Conservation (phyloP, 2,888 invertebrate species). For the Apotomis betuletana region DNA sequence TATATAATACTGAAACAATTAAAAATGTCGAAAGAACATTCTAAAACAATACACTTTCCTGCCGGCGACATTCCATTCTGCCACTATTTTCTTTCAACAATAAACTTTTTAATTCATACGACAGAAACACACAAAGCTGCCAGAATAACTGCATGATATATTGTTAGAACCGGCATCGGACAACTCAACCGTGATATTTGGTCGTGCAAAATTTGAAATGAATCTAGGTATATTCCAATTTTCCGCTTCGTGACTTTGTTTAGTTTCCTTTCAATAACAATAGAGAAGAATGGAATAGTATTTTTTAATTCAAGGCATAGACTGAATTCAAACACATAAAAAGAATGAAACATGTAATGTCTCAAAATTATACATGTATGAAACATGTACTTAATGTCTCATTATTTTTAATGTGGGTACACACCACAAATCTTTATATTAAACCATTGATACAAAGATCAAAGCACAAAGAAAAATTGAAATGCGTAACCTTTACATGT, state of each 20-base stretch:
- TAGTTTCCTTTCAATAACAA: constrained; percentile 49
- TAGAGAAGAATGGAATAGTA: neutral
- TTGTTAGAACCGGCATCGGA: constrained; percentile 60
- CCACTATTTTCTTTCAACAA: constrained; percentile 28
- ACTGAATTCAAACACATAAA: no score
- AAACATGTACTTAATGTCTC: no score
- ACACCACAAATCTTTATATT: no score
- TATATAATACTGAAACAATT: neutral
- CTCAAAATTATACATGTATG: no score
- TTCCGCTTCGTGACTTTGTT: constrained; percentile 60
- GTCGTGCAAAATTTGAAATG: constrained; percentile 62
- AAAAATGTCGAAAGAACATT: neutral
- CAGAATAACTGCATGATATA: constrained; percentile 72
- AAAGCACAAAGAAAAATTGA: no score
- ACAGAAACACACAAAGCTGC: constrained; percentile 69
- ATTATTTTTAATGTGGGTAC: no score
- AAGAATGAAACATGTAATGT: no score
- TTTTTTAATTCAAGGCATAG: neutral
- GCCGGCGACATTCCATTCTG: constrained; percentile 13
- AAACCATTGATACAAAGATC: no score
- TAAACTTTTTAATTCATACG: constrained; percentile 44
- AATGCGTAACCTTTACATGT: no score
- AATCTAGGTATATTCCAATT: constrained; percentile 55
- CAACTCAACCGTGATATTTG: constrained; percentile 62
- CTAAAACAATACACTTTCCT: constrained; percentile 19